phyloP scores from a whole-genome alignment of 1,140 invertebrate genomes.

The Helicoverpa zea region DNA sequence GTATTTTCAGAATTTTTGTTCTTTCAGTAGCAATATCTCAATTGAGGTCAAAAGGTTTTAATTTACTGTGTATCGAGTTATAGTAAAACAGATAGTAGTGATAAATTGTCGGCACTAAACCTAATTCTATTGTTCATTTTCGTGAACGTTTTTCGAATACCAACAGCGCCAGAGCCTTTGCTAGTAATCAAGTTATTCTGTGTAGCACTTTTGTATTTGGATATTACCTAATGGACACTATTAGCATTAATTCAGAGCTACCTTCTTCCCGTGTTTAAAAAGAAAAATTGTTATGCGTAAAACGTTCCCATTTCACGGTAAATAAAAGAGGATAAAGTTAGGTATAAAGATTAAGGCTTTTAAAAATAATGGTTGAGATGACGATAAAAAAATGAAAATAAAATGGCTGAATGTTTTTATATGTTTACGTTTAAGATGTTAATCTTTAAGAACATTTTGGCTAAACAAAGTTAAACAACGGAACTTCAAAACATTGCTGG shows the following conservation, averaged over 20 bases:
- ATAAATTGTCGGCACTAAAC: neutral
- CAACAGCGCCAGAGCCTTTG: neutral
- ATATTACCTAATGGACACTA: constrained; percentile 39
- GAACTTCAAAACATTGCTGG: neutral
- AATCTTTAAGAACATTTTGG: constrained; percentile 13
- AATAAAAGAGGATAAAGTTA: constrained; percentile 41
- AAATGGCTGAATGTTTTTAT: constrained; percentile 37
- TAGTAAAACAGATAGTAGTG: constrained; percentile 34
- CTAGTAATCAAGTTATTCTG: neutral
- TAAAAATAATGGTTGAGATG: constrained; percentile 42
- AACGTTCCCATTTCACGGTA: constrained; percentile 47
- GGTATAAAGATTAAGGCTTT: constrained; percentile 46
- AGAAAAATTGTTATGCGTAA: constrained; percentile 40
- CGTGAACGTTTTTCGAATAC: neutral
- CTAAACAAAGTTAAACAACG: constrained; percentile 15
- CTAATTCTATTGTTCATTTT: neutral
- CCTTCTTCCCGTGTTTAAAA: constrained; percentile 30
- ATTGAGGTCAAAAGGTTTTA: constrained; percentile 64
- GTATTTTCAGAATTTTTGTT: constrained; percentile 59
- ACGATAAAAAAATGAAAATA: constrained; percentile 41
- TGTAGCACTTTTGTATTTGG: constrained; percentile 4
- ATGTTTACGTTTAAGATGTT: constrained; percentile 34
- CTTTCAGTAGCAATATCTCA: constrained; percentile 64
- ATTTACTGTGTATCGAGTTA: constrained; percentile 48
- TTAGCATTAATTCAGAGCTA: constrained; percentile 38